These are phyloP conservation scores for Heptranchias perlo DNA, from an alignment of 2,113 vertebrate genomes.

Conservation along the genomic window DNA sequence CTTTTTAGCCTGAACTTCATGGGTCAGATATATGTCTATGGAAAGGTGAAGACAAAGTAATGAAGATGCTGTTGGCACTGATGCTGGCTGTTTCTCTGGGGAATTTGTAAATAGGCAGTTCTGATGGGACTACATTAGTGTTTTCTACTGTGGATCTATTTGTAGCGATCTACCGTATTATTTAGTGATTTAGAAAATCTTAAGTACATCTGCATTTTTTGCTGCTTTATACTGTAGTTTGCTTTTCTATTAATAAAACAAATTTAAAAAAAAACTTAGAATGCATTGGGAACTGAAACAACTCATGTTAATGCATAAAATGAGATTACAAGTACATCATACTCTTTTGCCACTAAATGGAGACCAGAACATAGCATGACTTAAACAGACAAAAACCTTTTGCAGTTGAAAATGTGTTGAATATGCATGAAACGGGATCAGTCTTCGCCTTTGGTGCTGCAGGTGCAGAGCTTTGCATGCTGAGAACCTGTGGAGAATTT, in stretches of 20 bases:
- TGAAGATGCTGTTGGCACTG: neutral
- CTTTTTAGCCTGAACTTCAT: neutral
- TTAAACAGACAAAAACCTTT: neutral
- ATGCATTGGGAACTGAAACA: neutral
- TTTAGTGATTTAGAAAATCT: neutral
- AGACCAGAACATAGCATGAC: neutral
- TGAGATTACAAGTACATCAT: neutral
- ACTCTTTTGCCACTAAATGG: neutral
- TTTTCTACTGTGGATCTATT: neutral
- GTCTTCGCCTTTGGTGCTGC: neutral
- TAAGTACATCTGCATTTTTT: neutral
- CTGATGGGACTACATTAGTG: neutral
- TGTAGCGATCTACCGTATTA: neutral
- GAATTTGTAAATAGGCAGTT: neutral
- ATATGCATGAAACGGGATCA: neutral
- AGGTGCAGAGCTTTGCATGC: neutral
- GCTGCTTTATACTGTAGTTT: neutral
- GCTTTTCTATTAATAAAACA: neutral
- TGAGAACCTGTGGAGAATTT: neutral
- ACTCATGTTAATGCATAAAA: neutral
- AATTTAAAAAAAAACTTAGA: neutral
- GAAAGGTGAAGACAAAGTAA: neutral
- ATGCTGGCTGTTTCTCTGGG: neutral
- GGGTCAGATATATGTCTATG: neutral
- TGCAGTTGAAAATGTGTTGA: neutral